Evolutionary conservation across 2,888 invertebrate species (phyloP).

Genomic region (Drosophila setosimentum): DNA sequence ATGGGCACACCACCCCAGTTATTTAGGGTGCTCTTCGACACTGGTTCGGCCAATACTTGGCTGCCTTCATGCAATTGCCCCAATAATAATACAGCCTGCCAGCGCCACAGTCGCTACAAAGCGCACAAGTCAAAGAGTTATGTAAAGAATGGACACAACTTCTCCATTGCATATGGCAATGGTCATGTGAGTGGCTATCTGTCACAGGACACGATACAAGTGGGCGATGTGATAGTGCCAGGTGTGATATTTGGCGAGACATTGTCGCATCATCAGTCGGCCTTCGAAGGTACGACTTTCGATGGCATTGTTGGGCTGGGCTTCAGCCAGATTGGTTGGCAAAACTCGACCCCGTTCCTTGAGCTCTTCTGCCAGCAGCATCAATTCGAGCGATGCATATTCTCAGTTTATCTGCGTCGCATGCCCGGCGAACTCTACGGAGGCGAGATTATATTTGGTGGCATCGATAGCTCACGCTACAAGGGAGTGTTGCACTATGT

Average conservation of each 20-base stretch:
- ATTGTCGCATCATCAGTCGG: constrained; percentile 31
- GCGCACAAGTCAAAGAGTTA: constrained; percentile 93
- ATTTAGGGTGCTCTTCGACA: constrained; percentile 98
- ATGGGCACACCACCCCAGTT: constrained; percentile 96
- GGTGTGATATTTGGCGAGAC: constrained; percentile 56
- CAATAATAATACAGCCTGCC: constrained; percentile 94
- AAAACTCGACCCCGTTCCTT: constrained; percentile 45
- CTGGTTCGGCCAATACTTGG: constrained; percentile 99
- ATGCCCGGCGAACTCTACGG: constrained; percentile 16
- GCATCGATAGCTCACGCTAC: constrained; percentile 34
- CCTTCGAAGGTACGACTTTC: constrained; percentile 42
- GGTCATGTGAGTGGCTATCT: constrained; percentile 97
- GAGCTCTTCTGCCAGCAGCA: constrained; percentile 39
- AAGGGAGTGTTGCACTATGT: constrained; percentile 49
- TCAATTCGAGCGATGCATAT: constrained; percentile 41
- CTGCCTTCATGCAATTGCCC: constrained; percentile 98
- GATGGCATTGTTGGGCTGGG: constrained; percentile 65
- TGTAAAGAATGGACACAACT: constrained; percentile 93
- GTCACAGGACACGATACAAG: constrained; percentile 89
- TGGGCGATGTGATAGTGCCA: constrained; percentile 35
- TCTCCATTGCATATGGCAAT: constrained; percentile 96
- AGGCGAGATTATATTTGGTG: constrained; percentile 63
- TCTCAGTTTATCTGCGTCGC: constrained; percentile 55
- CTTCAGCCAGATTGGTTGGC: constrained; percentile 45
- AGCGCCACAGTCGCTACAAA: constrained; percentile 98